Evolutionary conservation across 2,888 invertebrate species (phyloP), one percentile per base, ranked within the genome.

Genomic region (Plebejus argus): DNA sequence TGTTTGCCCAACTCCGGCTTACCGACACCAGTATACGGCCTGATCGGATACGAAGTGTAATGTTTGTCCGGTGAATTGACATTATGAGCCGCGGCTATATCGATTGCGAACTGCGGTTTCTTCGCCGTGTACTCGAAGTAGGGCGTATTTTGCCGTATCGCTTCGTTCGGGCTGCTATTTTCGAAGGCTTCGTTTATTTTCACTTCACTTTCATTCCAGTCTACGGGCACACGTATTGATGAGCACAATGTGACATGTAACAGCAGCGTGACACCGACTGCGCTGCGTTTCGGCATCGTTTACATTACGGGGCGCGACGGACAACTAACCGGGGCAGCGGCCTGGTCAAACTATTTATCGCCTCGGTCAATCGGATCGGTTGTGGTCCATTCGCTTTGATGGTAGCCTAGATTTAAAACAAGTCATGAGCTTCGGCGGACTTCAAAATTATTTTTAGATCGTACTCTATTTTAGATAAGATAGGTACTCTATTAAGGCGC

Each of bases 361-460:
- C 90, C 90, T 94, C 93, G 92, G 92, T 90, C 84, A 85, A 85
- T 86, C 87, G 90, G 90, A 85, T 89, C 91, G 90, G 88, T 90
- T 84, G 82, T 81, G 80, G 84, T 85, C 89, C 90, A 83, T 84
- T 90, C 90, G 91, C 89, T 91, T 89, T 87, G 87, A 86, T 86
- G 82, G 66, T 66, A 81, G 77, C 80, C 76, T 76, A 75, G 83
- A 61, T 58, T 39, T 84, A 88, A 86, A 79, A 28, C 79, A 89
- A 89, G 80, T 28, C 33, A 70, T 15, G 28, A 83, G 86, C 86
- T 53, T 3, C 8, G 28, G 53, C 74, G 53, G 35, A 66, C 18
- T 53, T 18, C 1, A 1, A 53, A 18, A 53, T 49, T 18, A 53
- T 18, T 18, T 15, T 53, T 18, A 53, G 4, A 4, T 4, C 15